phyloP scores from a whole-genome alignment of 2,113 vertebrate species.

The Limnothrissa miodon region DNA sequence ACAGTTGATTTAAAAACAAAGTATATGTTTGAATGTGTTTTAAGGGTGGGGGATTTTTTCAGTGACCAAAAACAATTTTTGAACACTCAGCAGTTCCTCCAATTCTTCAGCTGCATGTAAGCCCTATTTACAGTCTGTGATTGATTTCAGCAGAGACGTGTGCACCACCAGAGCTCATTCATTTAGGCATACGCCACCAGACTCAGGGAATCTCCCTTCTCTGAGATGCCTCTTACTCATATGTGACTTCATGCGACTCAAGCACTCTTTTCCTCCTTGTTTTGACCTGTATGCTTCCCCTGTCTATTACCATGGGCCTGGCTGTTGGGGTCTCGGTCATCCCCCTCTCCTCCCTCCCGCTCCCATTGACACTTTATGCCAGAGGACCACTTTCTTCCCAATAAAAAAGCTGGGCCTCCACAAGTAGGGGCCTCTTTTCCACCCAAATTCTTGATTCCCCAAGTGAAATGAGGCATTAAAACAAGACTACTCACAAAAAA shows the following conservation, averaged over 20 bases:
- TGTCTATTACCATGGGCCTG: conserved; percentile 15
- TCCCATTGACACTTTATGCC: conserved; percentile 33
- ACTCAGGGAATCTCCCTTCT: conserved; percentile 39
- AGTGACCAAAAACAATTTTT: background rate
- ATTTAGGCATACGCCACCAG: background rate
- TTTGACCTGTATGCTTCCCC: background rate
- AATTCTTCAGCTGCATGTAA: background rate
- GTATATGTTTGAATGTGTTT: background rate
- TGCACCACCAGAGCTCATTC: background rate
- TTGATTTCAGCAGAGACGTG: background rate
- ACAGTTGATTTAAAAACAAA: background rate
- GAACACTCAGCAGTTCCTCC: background rate
- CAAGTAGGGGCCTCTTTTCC: conserved; percentile 29
- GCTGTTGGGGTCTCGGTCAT: conserved; percentile 21
- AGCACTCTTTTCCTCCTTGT: background rate
- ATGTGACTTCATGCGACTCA: conserved; percentile 23
- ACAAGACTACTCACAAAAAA: conserved; percentile 26
- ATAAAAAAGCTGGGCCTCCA: conserved; percentile 41
- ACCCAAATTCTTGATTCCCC: conserved; percentile 51
- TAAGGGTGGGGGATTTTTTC: background rate
- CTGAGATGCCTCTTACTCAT: conserved; percentile 6
- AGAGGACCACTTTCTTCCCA: conserved; percentile 13
- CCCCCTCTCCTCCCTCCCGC: background rate
- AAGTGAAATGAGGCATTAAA: conserved; percentile 45
- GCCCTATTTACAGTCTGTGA: background rate